Evolutionary conservation across 2,888 invertebrate genomes (phyloP), one percentile per base, ranked within the genome.

Genomic region (Eremobia ochroleuca): DNA sequence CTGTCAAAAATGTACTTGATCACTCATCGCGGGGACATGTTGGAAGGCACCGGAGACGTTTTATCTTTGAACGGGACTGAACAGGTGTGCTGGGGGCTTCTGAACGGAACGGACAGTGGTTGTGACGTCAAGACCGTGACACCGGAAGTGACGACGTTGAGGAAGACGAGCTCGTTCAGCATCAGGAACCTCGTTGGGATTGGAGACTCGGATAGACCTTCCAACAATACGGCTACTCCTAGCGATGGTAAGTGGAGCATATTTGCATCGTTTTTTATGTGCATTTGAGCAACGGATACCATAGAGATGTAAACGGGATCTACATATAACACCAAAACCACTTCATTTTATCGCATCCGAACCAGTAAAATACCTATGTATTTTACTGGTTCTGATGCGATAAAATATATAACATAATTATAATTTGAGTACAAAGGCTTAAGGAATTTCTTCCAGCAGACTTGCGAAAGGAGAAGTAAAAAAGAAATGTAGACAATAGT

Each of bases 1-100:
- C 78, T 88, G 87, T 91, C 86, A 91, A 95, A 94, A 90, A 97
- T 97, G 97, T 97, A 97, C 95, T 93, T 97, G 93, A 96, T 96
- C 40, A 97, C 96, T 83, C 96, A 96, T 81, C 94, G 96, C 62
- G 94, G 93, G 87, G 96, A 95, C 62, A 85, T 92, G 85, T 89
- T 92, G 88, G 95, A 93, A 34, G 90, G 89, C 76, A 87, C 87
- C 52, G 89, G 87, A 75, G 90, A 90, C 77, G 88, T 91, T 79
- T 85, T 92, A 80, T 79, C 86, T 58, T 72, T 92, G 87, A 94
- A 93, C 87, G 95, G 94, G 78, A 91, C 90, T 85, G 94, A 92
- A 83, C 91, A 92, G 90, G 91, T 92, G 94, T 94, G 93, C 85
- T 89, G 93, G 85, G 93, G 92, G 71, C 80, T 91, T 88, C 92